Evolutionary conservation across 1,140 invertebrate species (phyloP), one percentile per base, ranked within the genome.

Genomic region (Diorhabda elongata): DNA sequence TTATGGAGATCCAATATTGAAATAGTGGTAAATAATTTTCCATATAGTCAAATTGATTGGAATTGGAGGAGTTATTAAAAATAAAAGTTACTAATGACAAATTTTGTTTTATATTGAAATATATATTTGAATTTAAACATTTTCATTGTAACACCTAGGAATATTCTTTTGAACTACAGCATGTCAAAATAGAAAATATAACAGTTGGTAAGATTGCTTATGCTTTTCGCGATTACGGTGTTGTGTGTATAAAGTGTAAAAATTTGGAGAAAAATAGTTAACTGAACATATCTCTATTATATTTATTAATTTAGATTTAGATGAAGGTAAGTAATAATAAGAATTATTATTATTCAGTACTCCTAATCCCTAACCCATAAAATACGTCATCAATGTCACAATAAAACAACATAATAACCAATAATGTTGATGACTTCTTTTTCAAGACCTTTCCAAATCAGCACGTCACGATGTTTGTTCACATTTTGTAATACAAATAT

Each of bases 291-390:
- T 73, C 71, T 66, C 7, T 68, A 65, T 67, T 76, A 72, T 72
- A 69, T 75, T 71, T 67, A 69, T 71, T 71, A 75, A 75, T 72
- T 69, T 64, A 73, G 73, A 70, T 76, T 75, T 77, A 77, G 76
- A 77, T 77, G 76, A 77, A 77, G 76, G 76, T 77, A 74, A 70
- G 68, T 42, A 45, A 58, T 47, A 56, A 8, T 5, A 9, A 65
- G 11, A 58, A 67, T 8, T 44, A 42, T 9, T 57, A 44, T 64
- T 69, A 8, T 4, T 41, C 26, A 61, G 52, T 56, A 42, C 9
- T 8, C 62, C 58, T 8, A 8, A 52, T 52, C n/a, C 6, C 47
- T 67, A 41, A 43, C 64, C 58, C 63, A n/a, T 60, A 67, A 64
- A 68, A 42, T 67, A 44, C 52, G 56, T 58, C 42, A 26, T 69